Conservation (phyloP, 2,888 invertebrate genomes). For the Drosophila recens region DNA sequence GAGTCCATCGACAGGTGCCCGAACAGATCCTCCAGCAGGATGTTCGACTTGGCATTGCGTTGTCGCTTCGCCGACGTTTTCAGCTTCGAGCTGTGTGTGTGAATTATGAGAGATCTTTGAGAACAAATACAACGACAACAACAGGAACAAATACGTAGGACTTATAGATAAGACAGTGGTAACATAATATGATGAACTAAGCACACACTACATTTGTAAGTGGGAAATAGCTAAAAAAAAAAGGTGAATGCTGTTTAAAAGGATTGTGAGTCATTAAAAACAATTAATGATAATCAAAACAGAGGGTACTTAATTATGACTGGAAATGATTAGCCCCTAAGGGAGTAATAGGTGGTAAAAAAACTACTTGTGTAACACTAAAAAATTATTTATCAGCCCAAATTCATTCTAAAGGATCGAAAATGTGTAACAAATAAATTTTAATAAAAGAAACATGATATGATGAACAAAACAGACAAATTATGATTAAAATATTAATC, state of each 20-base stretch:
- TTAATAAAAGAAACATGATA: background rate
- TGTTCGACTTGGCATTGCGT: conserved; percentile 81
- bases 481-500: background rate
- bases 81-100: conserved; percentile 82
- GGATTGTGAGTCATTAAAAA: too few relatives aligned
- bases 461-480: background rate
- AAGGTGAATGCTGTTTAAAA: too few relatives aligned
- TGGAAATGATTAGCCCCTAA: too few relatives aligned
- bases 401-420: too few relatives aligned
- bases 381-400: too few relatives aligned
- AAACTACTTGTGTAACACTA: too few relatives aligned
- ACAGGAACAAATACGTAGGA: background rate
- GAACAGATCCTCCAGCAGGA: conserved; percentile 84
- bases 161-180: background rate
- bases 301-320: too few relatives aligned
- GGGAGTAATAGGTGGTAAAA: too few relatives aligned
- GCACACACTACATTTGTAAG: background rate
- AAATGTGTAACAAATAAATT: too few relatives aligned
- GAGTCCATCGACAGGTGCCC: conserved; percentile 84
- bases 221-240: background rate
- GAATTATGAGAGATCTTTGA: conserved; percentile 26
- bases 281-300: too few relatives aligned
- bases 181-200: background rate
- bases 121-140: conserved; percentile 1
- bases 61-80: conserved; percentile 83